A percentile compares a stretch with the other conserved stretches of the same genome.
Conservation (phyloP, 2,888 invertebrate species). For the Xylophagus ater region DNA sequence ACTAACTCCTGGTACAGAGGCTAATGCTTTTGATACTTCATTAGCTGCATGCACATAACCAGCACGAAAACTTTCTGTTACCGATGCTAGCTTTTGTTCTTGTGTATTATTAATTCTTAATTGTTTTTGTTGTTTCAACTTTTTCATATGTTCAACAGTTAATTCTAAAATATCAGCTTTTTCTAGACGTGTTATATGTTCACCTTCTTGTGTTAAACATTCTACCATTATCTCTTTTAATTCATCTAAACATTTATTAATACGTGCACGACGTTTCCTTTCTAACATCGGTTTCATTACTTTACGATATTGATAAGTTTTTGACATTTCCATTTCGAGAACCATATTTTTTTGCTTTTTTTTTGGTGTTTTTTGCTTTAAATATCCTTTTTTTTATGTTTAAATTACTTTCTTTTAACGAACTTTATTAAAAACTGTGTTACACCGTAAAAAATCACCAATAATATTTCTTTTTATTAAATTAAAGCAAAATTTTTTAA, state of each 20-base stretch:
- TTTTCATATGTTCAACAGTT: conserved; percentile 79
- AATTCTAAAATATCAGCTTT: conserved; percentile 84
- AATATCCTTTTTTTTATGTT: not conserved
- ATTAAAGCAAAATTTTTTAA: no score
- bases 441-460: not conserved
- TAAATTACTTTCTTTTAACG: not conserved
- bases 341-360: conserved; percentile 27
- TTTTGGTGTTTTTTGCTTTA: no score
- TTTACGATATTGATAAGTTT: conserved; percentile 88
- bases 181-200: conserved; percentile 80
- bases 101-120: conserved; percentile 31
- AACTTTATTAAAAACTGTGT: not conserved
- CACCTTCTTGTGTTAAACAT: conserved; percentile 62
- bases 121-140: conserved; percentile 62
- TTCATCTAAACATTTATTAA: conserved; percentile 83
- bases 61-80: conserved; percentile 69
- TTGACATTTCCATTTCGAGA: conserved; percentile 50
- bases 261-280: conserved; percentile 76
- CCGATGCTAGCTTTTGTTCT: conserved; percentile 22
- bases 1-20: conserved; percentile 77
- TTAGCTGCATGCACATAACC: conserved; percentile 85
- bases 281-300: conserved; percentile 92
- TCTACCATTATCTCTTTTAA: conserved; percentile 79
- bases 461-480: not conserved
- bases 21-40: conserved; percentile 76